A percentile compares a stretch with the other conserved stretches of the same genome.
Conservation (phyloP, 2,888 invertebrate genomes). For the Monochamus alternatus region DNA sequence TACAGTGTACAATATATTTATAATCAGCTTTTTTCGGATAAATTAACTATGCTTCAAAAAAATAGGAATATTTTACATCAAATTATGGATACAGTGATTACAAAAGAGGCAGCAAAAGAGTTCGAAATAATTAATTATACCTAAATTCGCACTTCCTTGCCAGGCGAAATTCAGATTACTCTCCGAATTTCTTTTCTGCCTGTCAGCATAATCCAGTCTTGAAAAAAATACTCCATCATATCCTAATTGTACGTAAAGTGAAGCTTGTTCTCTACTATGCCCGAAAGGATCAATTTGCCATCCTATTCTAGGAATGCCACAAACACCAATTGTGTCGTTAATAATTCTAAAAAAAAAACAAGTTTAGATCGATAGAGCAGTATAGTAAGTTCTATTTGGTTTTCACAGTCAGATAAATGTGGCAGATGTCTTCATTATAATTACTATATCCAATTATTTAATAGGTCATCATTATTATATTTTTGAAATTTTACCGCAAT, state of each 20-base stretch:
- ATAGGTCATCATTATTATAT: too few relatives aligned
- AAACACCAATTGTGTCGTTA: constrained; percentile 79
- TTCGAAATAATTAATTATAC: constrained; percentile 63
- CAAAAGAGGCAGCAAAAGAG: too few relatives aligned
- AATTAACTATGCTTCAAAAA: too few relatives aligned
- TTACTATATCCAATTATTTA: too few relatives aligned
- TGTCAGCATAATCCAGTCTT: constrained; percentile 80
- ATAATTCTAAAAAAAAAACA: constrained; percentile 28
- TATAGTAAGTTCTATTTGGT: too few relatives aligned
- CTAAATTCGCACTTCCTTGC: constrained; percentile 76
- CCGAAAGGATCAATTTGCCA: constrained; percentile 94
- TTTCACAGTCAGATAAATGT: too few relatives aligned
- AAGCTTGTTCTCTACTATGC: constrained; percentile 82
- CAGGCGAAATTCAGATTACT: constrained; percentile 82
- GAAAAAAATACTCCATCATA: constrained; percentile 83
- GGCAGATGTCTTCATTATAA: too few relatives aligned
- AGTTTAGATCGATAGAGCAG: too few relatives aligned
- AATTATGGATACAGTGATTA: too few relatives aligned
- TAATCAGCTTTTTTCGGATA: too few relatives aligned
- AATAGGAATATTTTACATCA: too few relatives aligned
- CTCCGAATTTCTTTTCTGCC: constrained; percentile 73
- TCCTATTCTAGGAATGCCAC: constrained; percentile 82
- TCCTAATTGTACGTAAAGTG: constrained; percentile 77
- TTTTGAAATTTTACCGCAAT: constrained; percentile 72
- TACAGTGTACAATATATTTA: too few relatives aligned